Conservation (phyloP, 2,113 vertebrate genomes). For the Rafetus swinhoei region DNA sequence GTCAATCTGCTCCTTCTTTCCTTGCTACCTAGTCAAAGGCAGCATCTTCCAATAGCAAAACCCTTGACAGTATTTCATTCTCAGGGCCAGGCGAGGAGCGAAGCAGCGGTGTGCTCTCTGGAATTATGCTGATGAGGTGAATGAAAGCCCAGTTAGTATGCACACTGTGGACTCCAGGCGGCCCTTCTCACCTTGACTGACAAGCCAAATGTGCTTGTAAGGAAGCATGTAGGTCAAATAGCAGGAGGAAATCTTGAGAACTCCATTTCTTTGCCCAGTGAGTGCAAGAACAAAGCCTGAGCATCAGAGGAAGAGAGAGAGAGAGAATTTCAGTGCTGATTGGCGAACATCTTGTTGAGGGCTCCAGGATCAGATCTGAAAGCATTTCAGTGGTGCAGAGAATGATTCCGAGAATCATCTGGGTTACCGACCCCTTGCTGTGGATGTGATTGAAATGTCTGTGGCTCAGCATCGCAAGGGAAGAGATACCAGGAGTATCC, state of each 20-base stretch:
- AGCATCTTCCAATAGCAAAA: neutral
- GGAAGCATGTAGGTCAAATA: constrained; percentile 54
- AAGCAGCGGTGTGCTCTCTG: neutral
- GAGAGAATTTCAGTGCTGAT: constrained; percentile 9
- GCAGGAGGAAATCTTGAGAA: neutral
- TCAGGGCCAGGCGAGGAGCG: neutral
- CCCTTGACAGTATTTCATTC: neutral
- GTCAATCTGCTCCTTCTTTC: neutral
- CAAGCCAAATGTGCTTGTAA: fast-evolving
- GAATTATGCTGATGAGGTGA: neutral
- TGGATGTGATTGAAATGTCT: constrained; percentile 21
- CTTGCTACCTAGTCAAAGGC: neutral
- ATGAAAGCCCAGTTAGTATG: neutral
- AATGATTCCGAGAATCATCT: constrained; percentile 45
- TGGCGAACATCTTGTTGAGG: constrained; percentile 45
- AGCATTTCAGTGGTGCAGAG: constrained; percentile 33
- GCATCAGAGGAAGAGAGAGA: neutral
- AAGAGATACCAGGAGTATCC: neutral
- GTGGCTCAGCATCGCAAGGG: neutral
- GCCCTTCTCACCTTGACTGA: neutral
- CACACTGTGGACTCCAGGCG: neutral
- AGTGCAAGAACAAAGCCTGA: constrained; percentile 41
- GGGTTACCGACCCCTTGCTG: constrained; percentile 5
- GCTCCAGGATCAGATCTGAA: constrained; percentile 7
- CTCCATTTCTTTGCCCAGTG: neutral